Percentiles rank a stretch among this genome's conserved stretches.
These are phyloP conservation scores for Volucella inflata DNA, from an alignment of 2,888 invertebrate species.

Conservation along the genomic window DNA sequence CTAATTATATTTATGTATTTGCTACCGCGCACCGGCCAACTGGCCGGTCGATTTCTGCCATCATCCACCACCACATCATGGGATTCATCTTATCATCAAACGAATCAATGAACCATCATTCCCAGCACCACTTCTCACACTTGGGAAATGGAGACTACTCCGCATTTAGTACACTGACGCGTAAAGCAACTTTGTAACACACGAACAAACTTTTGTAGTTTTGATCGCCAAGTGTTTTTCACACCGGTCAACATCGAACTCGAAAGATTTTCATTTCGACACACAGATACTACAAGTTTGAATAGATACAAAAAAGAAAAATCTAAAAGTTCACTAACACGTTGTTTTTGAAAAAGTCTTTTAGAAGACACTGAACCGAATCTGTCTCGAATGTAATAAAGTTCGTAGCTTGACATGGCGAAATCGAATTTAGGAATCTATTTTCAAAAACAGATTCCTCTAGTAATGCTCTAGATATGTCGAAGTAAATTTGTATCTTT, in stretches of 20 bases:
- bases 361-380: slow-evolving; percentile 15
- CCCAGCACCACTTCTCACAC: neutral
- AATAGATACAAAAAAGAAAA: neutral
- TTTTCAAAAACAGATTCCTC: slow-evolving; percentile 32
- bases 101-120: slow-evolving; percentile 66
- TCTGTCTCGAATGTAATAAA: slow-evolving; percentile 5
- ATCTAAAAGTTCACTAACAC: slow-evolving; percentile 63
- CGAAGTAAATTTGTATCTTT: neutral
- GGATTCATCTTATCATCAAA: slow-evolving; percentile 53
- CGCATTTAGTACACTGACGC: slow-evolving; percentile 1
- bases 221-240: slow-evolving; percentile 8
- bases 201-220: neutral
- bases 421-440: slow-evolving; percentile 36
- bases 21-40: slow-evolving; percentile 8
- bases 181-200: slow-evolving; percentile 30
- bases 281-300: neutral
- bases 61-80: slow-evolving; percentile 25
- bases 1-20: slow-evolving; percentile 64
- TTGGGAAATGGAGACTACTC: neutral
- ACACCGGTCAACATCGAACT: neutral
- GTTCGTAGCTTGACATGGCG: slow-evolving; percentile 40
- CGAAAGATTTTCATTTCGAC: slow-evolving; percentile 13
- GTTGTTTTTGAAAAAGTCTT: slow-evolving; percentile 13
- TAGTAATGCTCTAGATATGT: slow-evolving; percentile 1
- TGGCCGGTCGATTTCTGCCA: neutral